phyloP scores from a whole-genome alignment of 2,797 vertebrate genomes.

The Strix occidentalis region DNA sequence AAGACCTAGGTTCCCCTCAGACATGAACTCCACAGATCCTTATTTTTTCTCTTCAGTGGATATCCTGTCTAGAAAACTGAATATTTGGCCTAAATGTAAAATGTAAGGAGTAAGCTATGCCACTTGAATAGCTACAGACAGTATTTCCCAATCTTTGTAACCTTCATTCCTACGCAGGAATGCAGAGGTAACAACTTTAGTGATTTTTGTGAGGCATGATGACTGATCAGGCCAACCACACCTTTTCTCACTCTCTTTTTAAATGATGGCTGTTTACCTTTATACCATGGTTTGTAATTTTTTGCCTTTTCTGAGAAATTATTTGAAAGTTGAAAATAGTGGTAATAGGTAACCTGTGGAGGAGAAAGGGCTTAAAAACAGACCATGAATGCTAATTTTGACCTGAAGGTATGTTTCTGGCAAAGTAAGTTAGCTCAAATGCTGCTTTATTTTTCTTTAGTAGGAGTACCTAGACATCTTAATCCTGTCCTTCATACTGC shows the following conservation, averaged over 20 bases:
- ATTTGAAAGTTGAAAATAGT: background rate
- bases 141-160: background rate
- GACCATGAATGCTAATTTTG: background rate
- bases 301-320: background rate
- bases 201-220: background rate
- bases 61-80: background rate
- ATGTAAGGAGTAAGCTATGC: background rate
- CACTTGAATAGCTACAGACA: rapidly evolving
- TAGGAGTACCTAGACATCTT: background rate
- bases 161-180: background rate
- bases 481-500: background rate
- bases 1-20: background rate
- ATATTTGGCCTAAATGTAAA: background rate
- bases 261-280: background rate
- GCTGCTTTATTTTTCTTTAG: background rate
- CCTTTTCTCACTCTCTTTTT: background rate
- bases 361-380: background rate
- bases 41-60: background rate
- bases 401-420: background rate
- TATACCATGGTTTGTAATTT: background rate
- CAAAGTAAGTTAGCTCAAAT: background rate
- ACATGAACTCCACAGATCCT: background rate
- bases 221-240: background rate
- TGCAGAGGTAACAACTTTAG: background rate
- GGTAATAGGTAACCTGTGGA: background rate